These are phyloP conservation scores for Amblyjoppa fuscipennis DNA, from an alignment of 2,888 invertebrate species.

Conservation along the genomic window DNA sequence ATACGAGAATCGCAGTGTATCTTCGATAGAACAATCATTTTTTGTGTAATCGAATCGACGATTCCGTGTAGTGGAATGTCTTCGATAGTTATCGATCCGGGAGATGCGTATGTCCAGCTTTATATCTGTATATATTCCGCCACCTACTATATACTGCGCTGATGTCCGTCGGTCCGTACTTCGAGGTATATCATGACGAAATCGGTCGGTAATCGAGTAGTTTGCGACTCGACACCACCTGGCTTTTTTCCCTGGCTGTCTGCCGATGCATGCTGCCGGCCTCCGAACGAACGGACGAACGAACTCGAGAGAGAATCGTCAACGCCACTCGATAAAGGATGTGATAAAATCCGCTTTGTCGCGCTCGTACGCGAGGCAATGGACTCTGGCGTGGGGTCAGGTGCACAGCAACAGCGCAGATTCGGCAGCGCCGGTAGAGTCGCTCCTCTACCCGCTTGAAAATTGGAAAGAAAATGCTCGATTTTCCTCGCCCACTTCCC, in stretches of 20 bases:
- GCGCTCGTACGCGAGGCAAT: constrained; percentile 44
- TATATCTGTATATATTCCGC: constrained; percentile 30
- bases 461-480: constrained; percentile 44
- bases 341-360: constrained; percentile 69
- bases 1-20: constrained; percentile 17
- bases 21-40: constrained; percentile 53
- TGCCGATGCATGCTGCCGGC: constrained; percentile 55
- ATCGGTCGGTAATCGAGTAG: constrained; percentile 68
- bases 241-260: constrained; percentile 68
- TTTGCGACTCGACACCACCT: constrained; percentile 69
- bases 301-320: constrained; percentile 64
- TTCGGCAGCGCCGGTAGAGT: constrained; percentile 42
- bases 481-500: constrained; percentile 4
- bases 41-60: constrained; percentile 55
- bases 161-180: constrained; percentile 45
- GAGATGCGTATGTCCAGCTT: not conserved
- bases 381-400: constrained; percentile 58
- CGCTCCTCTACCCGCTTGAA: constrained; percentile 31
- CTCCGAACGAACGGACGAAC: constrained; percentile 45
- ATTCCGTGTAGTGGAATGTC: constrained; percentile 53
- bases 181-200: constrained; percentile 58
- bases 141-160: constrained; percentile 10
- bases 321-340: constrained; percentile 68
- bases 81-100: constrained; percentile 51
- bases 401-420: constrained; percentile 59